Evolutionary conservation across 2,113 vertebrate genomes (phyloP), one percentile per base, ranked within the genome.

Genomic region (Tyto alba): DNA sequence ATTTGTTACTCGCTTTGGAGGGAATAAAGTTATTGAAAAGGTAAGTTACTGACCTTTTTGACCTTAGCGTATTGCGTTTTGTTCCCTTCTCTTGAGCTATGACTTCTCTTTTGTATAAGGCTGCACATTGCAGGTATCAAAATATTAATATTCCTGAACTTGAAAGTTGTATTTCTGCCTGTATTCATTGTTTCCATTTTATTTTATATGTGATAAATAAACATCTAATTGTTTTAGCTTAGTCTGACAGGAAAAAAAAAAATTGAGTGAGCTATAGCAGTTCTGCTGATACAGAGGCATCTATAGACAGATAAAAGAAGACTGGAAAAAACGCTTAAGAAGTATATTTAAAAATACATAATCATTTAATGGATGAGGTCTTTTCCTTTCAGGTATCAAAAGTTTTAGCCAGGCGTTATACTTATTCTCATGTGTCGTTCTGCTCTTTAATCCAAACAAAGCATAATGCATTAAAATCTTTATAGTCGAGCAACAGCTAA

Each of bases 1-100:
- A 76, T 99, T 99, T 88, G 99, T 99, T 87, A 99, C 99, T 66
- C 99, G 99, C 30, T 99, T 99, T 75, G 99, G 99, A 73, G 99
- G 99, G 64, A 99, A 99, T 98, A 99, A 99, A 97, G 99, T 99
- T 59, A 99, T 99, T 88, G 99, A 99, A 93, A 99, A 99, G 98
- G 99, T 99, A 93, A 97, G 64, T 80, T 88, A 47, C 47, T 80
- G 43, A 11, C 9, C 10, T 41, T 34, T 32, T 16, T 53, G n/a
- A 18, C 50, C 36, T 10, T 9, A 88, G 27, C 16, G 14, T 16
- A 4, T 18, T 69, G 12, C 16, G 1, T 48, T 71, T 45, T 48
- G 29, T 74, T 78, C 26, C 57, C 47, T 73, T 83, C 38, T 47
- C 55, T 56, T 40, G 16, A 88, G 45, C 75, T 74, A 1, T 55